Percentiles rank a stretch among this genome's conserved stretches.
Evolutionary conservation across 2,888 invertebrate genomes (phyloP).

Genomic region (Parnassius orleans): DNA sequence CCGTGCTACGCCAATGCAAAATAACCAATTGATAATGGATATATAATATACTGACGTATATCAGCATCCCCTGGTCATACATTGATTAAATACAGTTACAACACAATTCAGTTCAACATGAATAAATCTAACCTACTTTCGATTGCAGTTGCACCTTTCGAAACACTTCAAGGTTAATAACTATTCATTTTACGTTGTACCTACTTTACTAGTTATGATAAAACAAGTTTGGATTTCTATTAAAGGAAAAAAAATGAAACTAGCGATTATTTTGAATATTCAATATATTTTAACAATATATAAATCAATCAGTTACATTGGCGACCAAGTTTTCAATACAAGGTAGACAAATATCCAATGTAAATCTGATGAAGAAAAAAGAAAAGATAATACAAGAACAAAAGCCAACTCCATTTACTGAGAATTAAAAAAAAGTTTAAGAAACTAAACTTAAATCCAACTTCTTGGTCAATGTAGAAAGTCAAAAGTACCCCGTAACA

Average conservation of each 20-base stretch:
- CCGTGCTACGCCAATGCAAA: too few relatives aligned
- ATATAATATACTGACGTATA: too few relatives aligned
- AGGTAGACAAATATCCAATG: slow-evolving; percentile 61
- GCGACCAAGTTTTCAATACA: slow-evolving; percentile 74
- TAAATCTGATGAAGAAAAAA: slow-evolving; percentile 51
- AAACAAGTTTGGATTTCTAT: too few relatives aligned
- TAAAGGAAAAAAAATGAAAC: slow-evolving; percentile 50
- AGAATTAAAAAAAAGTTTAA: slow-evolving; percentile 61
- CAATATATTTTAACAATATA: slow-evolving; percentile 71
- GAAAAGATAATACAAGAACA: slow-evolving; percentile 66
- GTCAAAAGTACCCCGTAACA: slow-evolving; percentile 59
- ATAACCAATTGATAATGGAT: too few relatives aligned
- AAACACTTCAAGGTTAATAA: background rate
- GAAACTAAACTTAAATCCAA: slow-evolving; percentile 66
- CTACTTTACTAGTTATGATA: too few relatives aligned
- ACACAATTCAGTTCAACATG: background rate
- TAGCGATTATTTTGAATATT: slow-evolving; percentile 61
- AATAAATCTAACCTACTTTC: slow-evolving; percentile 5
- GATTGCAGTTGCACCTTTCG: too few relatives aligned
- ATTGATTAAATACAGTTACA: background rate
- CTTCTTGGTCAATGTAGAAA: slow-evolving; percentile 74
- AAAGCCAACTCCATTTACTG: slow-evolving; percentile 70
- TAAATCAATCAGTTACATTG: slow-evolving; percentile 65
- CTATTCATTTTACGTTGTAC: background rate
- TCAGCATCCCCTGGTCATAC: too few relatives aligned